Percentiles rank a stretch among this genome's conserved stretches.
Conservation (phyloP, 2,888 invertebrate genomes). For the Erebia aethiops region DNA sequence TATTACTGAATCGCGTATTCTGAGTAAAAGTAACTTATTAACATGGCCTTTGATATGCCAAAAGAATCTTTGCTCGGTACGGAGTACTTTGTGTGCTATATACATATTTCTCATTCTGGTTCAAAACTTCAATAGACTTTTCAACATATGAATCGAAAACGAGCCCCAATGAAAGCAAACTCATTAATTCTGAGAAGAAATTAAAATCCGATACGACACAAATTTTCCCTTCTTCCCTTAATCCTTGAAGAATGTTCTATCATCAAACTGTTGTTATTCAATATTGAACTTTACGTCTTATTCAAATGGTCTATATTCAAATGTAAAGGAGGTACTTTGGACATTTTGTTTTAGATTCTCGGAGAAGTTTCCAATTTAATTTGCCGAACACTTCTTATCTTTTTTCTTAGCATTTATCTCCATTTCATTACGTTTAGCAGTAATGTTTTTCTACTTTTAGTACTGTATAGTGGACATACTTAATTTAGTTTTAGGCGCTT, state of each 20-base stretch:
- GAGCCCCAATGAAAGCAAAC: constrained; percentile 63
- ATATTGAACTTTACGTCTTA: constrained; percentile 41
- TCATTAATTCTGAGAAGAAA: constrained; percentile 79
- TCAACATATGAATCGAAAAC: constrained; percentile 65
- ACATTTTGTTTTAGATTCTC: constrained; percentile 42
- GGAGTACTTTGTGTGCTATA: too few relatives aligned
- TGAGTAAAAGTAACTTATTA: neutral
- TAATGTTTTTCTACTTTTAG: constrained; percentile 51
- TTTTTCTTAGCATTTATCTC: constrained; percentile 75
- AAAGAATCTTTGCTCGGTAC: too few relatives aligned
- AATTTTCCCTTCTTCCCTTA: constrained; percentile 65
- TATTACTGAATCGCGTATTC: neutral
- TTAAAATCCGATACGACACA: constrained; percentile 82
- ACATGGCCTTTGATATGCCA: too few relatives aligned
- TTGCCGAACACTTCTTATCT: constrained; percentile 75
- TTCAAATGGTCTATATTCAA: constrained; percentile 34
- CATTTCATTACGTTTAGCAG: constrained; percentile 74
- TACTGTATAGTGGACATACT: constrained; percentile 3
- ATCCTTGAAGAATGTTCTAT: constrained; percentile 43
- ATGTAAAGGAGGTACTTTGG: constrained; percentile 37
- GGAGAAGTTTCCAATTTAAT: constrained; percentile 77
- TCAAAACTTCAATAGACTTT: constrained; percentile 50
- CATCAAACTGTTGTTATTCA: neutral
- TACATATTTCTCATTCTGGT: neutral
- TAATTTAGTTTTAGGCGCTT: constrained; percentile 6